phyloP scores from a whole-genome alignment of 2,888 invertebrate species.

The Lasioglossum morio region DNA sequence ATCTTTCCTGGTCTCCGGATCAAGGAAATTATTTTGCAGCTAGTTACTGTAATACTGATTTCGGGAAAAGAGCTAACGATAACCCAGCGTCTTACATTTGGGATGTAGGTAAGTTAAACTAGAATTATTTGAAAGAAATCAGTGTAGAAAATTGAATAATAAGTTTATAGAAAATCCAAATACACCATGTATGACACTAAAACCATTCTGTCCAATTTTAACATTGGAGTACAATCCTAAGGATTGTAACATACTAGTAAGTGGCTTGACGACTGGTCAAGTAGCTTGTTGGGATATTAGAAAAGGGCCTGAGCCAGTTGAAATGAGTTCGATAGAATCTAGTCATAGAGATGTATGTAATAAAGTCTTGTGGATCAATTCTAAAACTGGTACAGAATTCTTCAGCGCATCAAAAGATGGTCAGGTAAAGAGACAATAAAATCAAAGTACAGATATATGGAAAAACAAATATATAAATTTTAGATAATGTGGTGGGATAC shows the following conservation, averaged over 20 bases:
- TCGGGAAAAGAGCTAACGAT: slow-evolving; percentile 82
- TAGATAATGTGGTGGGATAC: slow-evolving; percentile 89
- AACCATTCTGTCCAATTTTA: slow-evolving; percentile 79
- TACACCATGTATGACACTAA: slow-evolving; percentile 79
- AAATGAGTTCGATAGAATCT: slow-evolving; percentile 91
- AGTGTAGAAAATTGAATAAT: neutral
- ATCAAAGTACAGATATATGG: neutral
- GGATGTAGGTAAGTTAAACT: slow-evolving; percentile 86
- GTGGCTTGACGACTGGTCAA: slow-evolving; percentile 82
- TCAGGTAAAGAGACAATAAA: slow-evolving; percentile 86
- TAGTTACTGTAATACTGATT: slow-evolving; percentile 87
- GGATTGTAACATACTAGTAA: slow-evolving; percentile 80
- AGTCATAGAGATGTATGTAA: slow-evolving; percentile 96
- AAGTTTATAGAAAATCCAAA: slow-evolving; percentile 81
- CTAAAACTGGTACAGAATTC: slow-evolving; percentile 97
- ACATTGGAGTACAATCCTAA: slow-evolving; percentile 82
- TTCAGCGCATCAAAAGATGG: slow-evolving; percentile 97
- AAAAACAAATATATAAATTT: slow-evolving; percentile 29
- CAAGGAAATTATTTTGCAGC: slow-evolving; percentile 88
- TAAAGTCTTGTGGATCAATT: slow-evolving; percentile 96
- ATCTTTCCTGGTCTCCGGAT: slow-evolving; percentile 91
- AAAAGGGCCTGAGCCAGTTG: slow-evolving; percentile 92
- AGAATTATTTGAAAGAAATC: neutral
- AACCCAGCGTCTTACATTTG: slow-evolving; percentile 88
- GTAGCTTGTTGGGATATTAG: slow-evolving; percentile 93